These are phyloP conservation scores for rabbit (Oryctolagus cuniculus) DNA, from an alignment of 2,113 vertebrate genomes.

Conservation along the genomic window mOryCun1.1 NC_091445.1:79623501-79624000, in stretches of 20 bases:
- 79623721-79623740: neutral
- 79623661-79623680: constrained; percentile 15
- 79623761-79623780: neutral
- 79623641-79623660: neutral
- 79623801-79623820: neutral
- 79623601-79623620: too few species aligned
- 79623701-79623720: neutral
- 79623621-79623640: constrained; percentile 10
- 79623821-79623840: neutral
- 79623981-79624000: too few species aligned
- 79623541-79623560: neutral
- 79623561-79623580: neutral
- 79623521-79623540: constrained; percentile 20
- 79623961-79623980: neutral
- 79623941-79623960: neutral
- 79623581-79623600: neutral
- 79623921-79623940: neutral
- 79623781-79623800: neutral
- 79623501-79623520: neutral
- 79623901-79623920: neutral
- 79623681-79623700: constrained; percentile 2
- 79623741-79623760: neutral
- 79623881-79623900: neutral
- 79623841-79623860: neutral
- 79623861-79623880: neutral